Base-by-base conservation (phyloP, 2,797 vertebrate genomes). In the Malurus splendens region DNA sequence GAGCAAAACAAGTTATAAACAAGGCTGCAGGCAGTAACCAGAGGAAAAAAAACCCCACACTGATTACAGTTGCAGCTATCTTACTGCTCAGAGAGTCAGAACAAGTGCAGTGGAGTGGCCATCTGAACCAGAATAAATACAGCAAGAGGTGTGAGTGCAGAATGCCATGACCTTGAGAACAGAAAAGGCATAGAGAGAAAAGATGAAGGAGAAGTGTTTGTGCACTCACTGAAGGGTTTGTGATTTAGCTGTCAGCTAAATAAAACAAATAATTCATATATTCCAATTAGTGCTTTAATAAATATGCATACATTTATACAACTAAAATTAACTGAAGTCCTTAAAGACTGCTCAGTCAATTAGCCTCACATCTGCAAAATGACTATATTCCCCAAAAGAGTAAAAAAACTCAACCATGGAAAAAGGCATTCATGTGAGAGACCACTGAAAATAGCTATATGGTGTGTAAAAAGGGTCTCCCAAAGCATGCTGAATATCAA, bases 111-210 rank as follows among this genome's bases (percentile, higher is more conserved):
- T 60, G 52, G 32, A 87, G 60, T 62, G 71, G 41, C 80, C 27
- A 20, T 80, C 20, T 79, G 74, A 93, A 77, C 50, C 47, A 78
- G 70, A 81, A 67, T 73, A 93, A 91, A 80, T 59, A 44, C 70
- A 59, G 30, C 38, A 44, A 68, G 24, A 18, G 15, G 25, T 59
- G 5, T 8, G 64, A 67, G 32, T 28, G 74, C 54, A 59, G 56
- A 57, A 36, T 66, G 28, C 41, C 0, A 0, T 47, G 76, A 89
- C 74, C 90, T 86, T 87, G 64, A 71, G 52, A 75, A 56, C 3
- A 64, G 22, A 23, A 86, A 91, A 73, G 32, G 14, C 2, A 6
- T 19, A 24, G 20, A 54, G 39, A 73, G 60, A 57, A 57, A 54
- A 60, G 52, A 50, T 32, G 52, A 80, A 48, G 41, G 17, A 78